Evolutionary conservation across 2,888 invertebrate species (phyloP).

Genomic region (Dynastes grantii): DNA sequence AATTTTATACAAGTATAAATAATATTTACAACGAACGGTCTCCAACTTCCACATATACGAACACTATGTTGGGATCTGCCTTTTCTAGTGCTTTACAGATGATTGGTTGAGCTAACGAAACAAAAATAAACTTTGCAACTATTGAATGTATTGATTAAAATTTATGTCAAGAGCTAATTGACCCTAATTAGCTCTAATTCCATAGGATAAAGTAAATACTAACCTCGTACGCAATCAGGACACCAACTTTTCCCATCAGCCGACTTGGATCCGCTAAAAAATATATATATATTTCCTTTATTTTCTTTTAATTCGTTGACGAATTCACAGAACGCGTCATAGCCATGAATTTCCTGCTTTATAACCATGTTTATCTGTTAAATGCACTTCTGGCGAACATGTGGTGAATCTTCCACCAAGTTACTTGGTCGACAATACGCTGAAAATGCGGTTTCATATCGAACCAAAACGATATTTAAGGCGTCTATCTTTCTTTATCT

Average conservation of each 20-base stretch:
- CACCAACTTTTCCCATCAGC: slow-evolving; percentile 78
- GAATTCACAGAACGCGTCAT: slow-evolving; percentile 76
- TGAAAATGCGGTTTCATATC: background rate
- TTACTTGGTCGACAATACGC: background rate
- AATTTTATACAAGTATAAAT: slow-evolving; percentile 15
- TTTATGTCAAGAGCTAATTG: slow-evolving; percentile 23
- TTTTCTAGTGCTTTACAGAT: slow-evolving; percentile 78
- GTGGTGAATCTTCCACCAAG: background rate
- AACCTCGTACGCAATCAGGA: slow-evolving; percentile 89
- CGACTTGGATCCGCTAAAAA: slow-evolving; percentile 75
- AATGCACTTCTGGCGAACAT: background rate
- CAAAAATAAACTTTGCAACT: slow-evolving; percentile 50
- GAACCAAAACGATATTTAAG: background rate
- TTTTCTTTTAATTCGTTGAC: slow-evolving; percentile 72
- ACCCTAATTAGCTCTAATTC: slow-evolving; percentile 16
- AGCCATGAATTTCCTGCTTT: slow-evolving; percentile 74
- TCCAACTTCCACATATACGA: slow-evolving; percentile 86
- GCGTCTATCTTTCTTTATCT: background rate
- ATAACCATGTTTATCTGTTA: slow-evolving; percentile 69
- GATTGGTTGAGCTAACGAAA: slow-evolving; percentile 81
- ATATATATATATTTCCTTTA: slow-evolving; percentile 71
- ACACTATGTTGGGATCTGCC: slow-evolving; percentile 77
- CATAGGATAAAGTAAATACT: slow-evolving; percentile 52
- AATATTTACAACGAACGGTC: slow-evolving; percentile 81
- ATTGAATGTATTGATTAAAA: too few relatives aligned